A percentile compares a stretch with the other conserved stretches of the same genome.
These are phyloP conservation scores for Girardinichthys multiradiatus DNA, from an alignment of 2,113 vertebrate genomes.

Conservation along the genomic window DNA sequence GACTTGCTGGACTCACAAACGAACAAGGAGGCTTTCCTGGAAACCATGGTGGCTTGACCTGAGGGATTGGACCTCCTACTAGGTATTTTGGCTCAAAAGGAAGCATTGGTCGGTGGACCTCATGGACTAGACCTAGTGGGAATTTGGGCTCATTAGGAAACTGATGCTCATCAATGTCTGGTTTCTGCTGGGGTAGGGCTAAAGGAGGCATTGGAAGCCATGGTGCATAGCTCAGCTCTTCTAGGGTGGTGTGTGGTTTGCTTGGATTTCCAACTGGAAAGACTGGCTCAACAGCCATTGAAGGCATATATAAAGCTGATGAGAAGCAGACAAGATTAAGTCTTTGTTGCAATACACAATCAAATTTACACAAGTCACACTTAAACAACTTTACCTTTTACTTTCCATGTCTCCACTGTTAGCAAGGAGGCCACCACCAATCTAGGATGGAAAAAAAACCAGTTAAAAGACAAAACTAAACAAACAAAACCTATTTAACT, in stretches of 20 bases:
- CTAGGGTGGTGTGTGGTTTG: neutral
- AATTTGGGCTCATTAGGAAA: neutral
- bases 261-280: neutral
- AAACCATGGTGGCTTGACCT: neutral
- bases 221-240: neutral
- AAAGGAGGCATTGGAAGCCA: neutral
- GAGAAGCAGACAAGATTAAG: neutral
- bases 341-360: too few species aligned
- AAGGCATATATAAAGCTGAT: neutral
- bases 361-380: neutral
- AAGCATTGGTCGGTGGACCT: neutral
- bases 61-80: neutral
- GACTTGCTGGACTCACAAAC: neutral
- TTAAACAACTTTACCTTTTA: constrained; percentile 9
- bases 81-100: neutral
- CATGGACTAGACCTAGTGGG: neutral
- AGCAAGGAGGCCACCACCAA: constrained; percentile 31
- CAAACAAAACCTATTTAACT: neutral
- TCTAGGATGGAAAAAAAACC: constrained; percentile 10
- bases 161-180: too few species aligned
- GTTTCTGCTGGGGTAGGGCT: neutral
- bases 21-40: too few species aligned
- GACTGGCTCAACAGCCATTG: neutral
- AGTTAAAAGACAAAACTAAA: neutral
- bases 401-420: constrained; percentile 1